Evolutionary conservation across 2,797 vertebrate genomes (phyloP).

Genomic region (Tapera naevia): DNA sequence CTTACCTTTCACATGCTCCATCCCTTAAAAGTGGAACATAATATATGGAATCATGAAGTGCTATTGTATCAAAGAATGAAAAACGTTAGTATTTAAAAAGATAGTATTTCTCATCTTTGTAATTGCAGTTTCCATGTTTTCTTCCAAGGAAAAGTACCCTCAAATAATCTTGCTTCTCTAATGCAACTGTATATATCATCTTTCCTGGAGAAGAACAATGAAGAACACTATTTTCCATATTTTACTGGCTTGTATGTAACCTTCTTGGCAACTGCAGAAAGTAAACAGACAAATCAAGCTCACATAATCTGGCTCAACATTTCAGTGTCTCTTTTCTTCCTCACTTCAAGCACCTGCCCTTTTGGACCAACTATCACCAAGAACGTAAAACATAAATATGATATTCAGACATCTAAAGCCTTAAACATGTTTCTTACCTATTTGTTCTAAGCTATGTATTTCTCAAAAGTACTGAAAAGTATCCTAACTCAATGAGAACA

Average conservation of each 20-base stretch:
- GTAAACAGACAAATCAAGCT: constrained; percentile 28
- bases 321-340: not conserved
- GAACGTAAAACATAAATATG: not conserved
- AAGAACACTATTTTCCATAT: not conserved
- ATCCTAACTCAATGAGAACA: not conserved
- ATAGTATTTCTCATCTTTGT: not conserved
- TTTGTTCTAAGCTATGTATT: not conserved
- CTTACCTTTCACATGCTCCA: constrained; percentile 52
- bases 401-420: not conserved
- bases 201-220: constrained; percentile 1
- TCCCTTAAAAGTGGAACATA: not conserved
- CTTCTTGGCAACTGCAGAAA: constrained; percentile 45
- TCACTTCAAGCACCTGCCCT: not conserved
- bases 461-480: not conserved
- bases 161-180: constrained; percentile 24
- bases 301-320: not conserved
- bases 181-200: not conserved
- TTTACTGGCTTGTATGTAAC: constrained; percentile 24
- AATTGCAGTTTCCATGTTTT: not conserved
- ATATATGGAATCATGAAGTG: not conserved
- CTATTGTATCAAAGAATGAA: not conserved
- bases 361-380: not conserved
- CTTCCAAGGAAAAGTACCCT: not conserved
- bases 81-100: not conserved
- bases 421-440: not conserved